phyloP scores from a whole-genome alignment of 2,888 invertebrate species.

The Dermolepida albohirtum region DNA sequence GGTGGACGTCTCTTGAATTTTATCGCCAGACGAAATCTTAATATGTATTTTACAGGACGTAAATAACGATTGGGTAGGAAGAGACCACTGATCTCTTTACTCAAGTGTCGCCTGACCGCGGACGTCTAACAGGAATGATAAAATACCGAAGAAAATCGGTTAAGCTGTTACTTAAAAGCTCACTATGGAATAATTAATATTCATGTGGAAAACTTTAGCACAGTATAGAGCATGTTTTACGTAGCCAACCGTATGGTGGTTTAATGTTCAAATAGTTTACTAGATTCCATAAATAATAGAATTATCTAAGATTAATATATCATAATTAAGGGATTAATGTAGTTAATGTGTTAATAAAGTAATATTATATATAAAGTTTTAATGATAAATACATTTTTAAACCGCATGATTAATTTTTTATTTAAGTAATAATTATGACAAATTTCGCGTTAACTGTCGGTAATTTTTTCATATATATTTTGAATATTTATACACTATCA shows the following conservation, averaged over 20 bases:
- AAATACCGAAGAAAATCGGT: conserved; percentile 28
- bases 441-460: no score
- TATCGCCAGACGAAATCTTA: conserved; percentile 31
- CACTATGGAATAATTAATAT: conserved; percentile 20
- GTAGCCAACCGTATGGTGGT: not conserved
- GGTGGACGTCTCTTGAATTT: conserved; percentile 13
- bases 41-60: conserved; percentile 29
- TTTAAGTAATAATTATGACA: no score
- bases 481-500: no score
- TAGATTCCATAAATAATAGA: not conserved
- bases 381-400: no score
- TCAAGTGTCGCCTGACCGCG: not conserved
- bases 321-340: not conserved
- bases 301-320: conserved; percentile 11
- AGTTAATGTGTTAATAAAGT: not conserved
- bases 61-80: conserved; percentile 13
- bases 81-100: conserved; percentile 22
- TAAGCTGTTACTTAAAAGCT: conserved; percentile 20
- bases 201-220: conserved; percentile 17
- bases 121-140: conserved; percentile 5
- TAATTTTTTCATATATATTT: no score
- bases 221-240: conserved; percentile 2
- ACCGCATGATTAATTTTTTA: no score
- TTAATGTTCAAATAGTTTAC: conserved; percentile 7
- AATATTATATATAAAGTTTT: no score